Conservation (phyloP, 2,113 vertebrate genomes). For the Notothenia coriiceps region DNA sequence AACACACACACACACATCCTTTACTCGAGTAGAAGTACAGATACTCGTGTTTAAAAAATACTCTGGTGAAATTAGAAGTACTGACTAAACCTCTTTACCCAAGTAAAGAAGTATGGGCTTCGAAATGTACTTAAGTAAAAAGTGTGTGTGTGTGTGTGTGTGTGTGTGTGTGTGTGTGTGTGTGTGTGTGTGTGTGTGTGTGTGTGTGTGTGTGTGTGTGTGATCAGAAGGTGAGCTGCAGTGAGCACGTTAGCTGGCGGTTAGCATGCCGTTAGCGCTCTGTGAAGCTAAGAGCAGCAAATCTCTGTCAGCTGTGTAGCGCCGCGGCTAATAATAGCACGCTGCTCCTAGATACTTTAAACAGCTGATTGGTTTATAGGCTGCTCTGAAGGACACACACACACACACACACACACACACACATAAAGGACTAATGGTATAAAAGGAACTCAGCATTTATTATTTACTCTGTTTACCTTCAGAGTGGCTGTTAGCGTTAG, state of each 20-base stretch:
- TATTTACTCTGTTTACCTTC: constrained; percentile 8
- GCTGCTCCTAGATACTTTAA: constrained; percentile 44
- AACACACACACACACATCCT: too few relatives aligned
- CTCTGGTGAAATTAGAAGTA: too few relatives aligned
- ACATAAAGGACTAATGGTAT: constrained; percentile 22
- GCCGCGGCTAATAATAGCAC: constrained; percentile 61
- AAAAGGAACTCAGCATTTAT: constrained; percentile 19
- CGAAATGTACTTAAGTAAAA: too few relatives aligned
- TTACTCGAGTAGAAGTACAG: too few relatives aligned
- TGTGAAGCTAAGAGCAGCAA: constrained; percentile 4
- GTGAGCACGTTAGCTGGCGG: constrained; percentile 12
- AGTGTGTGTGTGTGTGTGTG: too few relatives aligned
- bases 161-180: too few relatives aligned
- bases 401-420: constrained; percentile 18
- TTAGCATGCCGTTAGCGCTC: constrained; percentile 9
- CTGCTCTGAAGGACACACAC: constrained; percentile 46
- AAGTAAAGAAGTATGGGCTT: too few relatives aligned
- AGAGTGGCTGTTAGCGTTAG: not conserved
- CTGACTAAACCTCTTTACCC: too few relatives aligned
- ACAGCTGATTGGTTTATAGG: constrained; percentile 72
- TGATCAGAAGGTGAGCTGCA: not conserved
- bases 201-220: not conserved
- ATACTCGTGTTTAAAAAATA: too few relatives aligned
- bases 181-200: too few relatives aligned
- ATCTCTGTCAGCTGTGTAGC: constrained; percentile 51